Base-by-base conservation (phyloP, 2,113 vertebrate genomes). In the Rhynchopsitta pachyrhyncha region DNA sequence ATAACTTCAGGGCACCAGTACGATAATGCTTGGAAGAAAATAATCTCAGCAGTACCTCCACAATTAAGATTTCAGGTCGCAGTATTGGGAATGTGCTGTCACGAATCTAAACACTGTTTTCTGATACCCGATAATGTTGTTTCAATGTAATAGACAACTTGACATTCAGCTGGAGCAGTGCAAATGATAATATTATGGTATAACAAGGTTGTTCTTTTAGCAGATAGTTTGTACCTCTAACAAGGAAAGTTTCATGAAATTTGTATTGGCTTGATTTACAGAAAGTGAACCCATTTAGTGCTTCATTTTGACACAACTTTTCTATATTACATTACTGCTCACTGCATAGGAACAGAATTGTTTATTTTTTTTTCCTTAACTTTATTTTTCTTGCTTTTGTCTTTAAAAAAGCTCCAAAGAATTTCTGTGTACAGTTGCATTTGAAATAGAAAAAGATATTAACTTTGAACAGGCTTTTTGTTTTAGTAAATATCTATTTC, bases 321-420 rank as follows among this genome's bases (percentile, higher is more conserved):
- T 84, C 60, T 88, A 22, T 41, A 87, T 57, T 69, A 77, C 46
- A 17, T 90, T 87, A 50, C 27, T 69, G 37, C 52, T 71, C 29
- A 19, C 50, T 86, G 31, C 63, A 75, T 17, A 91, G 62, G 62
- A 84, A 52, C 18, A 75, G 59, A 69, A 81, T 35, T 42, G n/a
- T 46, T 93, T 77, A 33, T 6, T 74, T 55, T 80, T 81, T 81
- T 85, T n/a, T 27, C 39, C 17, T 86, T 77, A 15, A n/a, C 41
- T 90, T 92, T 93, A n/a, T 92, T 91, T 96, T 97, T 86, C 77
- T 93, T 88, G 80, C 82, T 46, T 95, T 94, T 93, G 74, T 92
- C 67, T 91, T 85, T 88, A 41, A 90, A 96, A 62, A 62, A 83
- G 47, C 68, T 90, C 75, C n/a, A 42, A 39, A 90, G 41, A 55